Conservation (phyloP, 2,113 vertebrate genomes). For the Gymnogyps californianus region DNA sequence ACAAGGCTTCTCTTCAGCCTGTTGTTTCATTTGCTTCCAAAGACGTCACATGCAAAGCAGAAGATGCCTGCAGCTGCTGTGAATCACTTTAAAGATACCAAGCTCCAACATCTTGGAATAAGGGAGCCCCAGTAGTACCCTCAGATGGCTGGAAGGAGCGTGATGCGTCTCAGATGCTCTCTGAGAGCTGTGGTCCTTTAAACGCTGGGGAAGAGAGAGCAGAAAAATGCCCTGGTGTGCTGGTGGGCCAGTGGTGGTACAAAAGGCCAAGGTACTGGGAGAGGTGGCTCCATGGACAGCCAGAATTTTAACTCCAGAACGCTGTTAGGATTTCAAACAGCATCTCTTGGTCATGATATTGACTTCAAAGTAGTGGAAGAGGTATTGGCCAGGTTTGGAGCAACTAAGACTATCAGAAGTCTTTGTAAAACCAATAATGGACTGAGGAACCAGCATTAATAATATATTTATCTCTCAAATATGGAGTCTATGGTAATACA, state of each 20-base stretch:
- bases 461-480: background rate
- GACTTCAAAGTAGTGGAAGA: background rate
- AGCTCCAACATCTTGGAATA: background rate
- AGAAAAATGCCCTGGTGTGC: background rate
- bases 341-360: background rate
- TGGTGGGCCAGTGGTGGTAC: background rate
- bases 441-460: background rate
- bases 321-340: background rate
- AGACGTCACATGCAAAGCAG: background rate
- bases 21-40: conserved; percentile 16
- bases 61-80: background rate
- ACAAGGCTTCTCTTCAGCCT: background rate
- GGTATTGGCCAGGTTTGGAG: background rate
- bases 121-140: background rate
- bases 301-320: background rate
- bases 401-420: background rate
- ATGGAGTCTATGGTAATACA: background rate
- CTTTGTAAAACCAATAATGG: background rate
- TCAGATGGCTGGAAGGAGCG: background rate
- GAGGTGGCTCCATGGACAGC: background rate
- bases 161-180: background rate
- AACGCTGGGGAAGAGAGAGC: background rate
- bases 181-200: background rate
- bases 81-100: background rate
- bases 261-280: background rate